Evolutionary conservation across 2,888 invertebrate species (phyloP).

Genomic region (Netelia fuscicornis): DNA sequence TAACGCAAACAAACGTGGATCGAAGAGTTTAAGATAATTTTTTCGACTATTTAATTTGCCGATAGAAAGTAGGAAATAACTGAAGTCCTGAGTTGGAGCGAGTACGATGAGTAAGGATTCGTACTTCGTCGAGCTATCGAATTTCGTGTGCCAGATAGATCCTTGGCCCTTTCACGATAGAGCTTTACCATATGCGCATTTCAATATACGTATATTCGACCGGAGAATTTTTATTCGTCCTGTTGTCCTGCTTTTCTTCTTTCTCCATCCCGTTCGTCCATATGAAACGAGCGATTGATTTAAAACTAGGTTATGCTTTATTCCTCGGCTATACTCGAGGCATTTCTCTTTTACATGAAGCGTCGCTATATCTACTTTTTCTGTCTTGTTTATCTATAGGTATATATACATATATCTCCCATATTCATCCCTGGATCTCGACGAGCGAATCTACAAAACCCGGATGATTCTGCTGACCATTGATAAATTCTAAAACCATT

Average conservation of each 20-base stretch:
- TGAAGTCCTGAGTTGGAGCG: not conserved
- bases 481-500: conserved; percentile 47
- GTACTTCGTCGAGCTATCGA: conserved; percentile 62
- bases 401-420: conserved; percentile 9
- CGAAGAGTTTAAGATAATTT: too few species aligned
- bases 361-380: not conserved
- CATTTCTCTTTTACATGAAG: conserved; percentile 10
- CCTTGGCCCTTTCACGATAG: conserved; percentile 1
- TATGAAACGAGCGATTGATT: conserved; percentile 75
- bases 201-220: not conserved
- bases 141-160: conserved; percentile 62
- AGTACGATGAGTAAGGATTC: conserved; percentile 21
- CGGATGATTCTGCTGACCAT: conserved; percentile 55
- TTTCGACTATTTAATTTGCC: conserved; percentile 37
- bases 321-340: conserved; percentile 47
- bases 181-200: conserved; percentile 13
- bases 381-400: not conserved
- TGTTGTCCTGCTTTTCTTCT: conserved; percentile 10
- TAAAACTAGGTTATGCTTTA: conserved; percentile 74
- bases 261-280: conserved; percentile 48
- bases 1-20: too few species aligned
- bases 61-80: conserved; percentile 28
- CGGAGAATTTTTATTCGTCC: conserved; percentile 7
- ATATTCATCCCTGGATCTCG: conserved; percentile 31
- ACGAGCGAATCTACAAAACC: conserved; percentile 44